phyloP scores from a whole-genome alignment of 2,113 vertebrate species.

The Willisornis vidua region DNA sequence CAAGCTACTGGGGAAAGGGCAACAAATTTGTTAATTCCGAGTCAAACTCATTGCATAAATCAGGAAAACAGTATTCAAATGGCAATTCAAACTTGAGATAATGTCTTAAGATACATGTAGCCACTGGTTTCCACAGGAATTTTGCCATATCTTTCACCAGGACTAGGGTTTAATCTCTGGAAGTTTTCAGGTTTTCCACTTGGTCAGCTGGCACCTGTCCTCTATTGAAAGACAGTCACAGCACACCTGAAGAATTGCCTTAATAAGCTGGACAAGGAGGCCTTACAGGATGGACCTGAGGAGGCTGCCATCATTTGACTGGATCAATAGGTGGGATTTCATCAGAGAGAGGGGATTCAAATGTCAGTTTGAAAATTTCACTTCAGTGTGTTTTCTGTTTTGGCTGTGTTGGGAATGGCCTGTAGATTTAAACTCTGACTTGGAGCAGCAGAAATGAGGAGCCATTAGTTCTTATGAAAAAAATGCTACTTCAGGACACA shows the following conservation, averaged over 20 bases:
- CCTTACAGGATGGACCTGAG: not conserved
- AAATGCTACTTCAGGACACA: not conserved
- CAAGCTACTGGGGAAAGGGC: not conserved
- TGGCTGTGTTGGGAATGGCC: not conserved
- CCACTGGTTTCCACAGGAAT: not conserved
- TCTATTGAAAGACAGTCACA: not conserved
- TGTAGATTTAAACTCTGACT: slow-evolving; percentile 31
- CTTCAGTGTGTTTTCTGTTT: slow-evolving; percentile 14
- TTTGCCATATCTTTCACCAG: not conserved
- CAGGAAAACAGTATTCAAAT: not conserved
- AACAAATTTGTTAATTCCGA: not conserved
- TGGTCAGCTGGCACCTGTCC: not conserved
- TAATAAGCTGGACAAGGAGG: not conserved
- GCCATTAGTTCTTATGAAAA: not conserved
- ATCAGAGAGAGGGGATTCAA: slow-evolving; percentile 25
- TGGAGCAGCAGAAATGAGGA: not conserved
- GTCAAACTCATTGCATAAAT: not conserved
- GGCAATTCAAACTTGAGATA: not conserved
- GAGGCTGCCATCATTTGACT: not conserved
- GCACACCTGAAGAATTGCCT: slow-evolving; percentile 1
- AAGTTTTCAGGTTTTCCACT: not conserved
- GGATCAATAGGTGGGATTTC: slow-evolving; percentile 43
- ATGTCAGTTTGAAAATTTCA: slow-evolving; percentile 36
- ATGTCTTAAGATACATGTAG: not conserved
- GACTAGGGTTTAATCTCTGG: not conserved